Evolutionary conservation across 2,797 vertebrate species (phyloP), one percentile per base, ranked within the genome.

Genomic region (Pangasius djambal): DNA sequence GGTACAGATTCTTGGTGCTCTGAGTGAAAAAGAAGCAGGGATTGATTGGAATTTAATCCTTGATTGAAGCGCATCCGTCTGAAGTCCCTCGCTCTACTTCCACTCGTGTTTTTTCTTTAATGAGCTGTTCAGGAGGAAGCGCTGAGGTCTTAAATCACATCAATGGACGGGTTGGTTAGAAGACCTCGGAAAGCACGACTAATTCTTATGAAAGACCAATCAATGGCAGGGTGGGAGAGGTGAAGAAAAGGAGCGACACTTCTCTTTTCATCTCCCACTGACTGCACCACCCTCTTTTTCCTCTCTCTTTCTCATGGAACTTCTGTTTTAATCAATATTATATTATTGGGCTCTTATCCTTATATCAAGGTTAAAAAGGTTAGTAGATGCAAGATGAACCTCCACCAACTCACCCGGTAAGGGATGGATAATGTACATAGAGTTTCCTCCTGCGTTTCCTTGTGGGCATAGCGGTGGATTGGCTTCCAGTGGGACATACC

Each of bases 121-220:
- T 44, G 79, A 85, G 88, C 69, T 90, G 89, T 69, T 87, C 91
- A 91, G 87, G 75, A 92, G 88, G 93, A 91, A 87, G 89, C 91
- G 87, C 63, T 3, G 88, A 88, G 86, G 92, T 92, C 70, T 88
- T 89, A 89, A 89, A 91, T 88, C 92, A 92, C 93, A 91, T 90
- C 89, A 92, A 89, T 81, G 74, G 91, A 90, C 83, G 65, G 89
- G 86, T 92, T 94, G 92, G 91, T 94, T 93, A 92, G 91, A 91
- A 91, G 89, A 78, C 91, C 92, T 94, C 93, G 93, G 92, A 94
- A 94, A 94, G 94, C 92, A 89, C 20, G 79, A 79, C 94, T 94
- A 95, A 95, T 95, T 94, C 94, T 95, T 95, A 95, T 95, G 93
- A 94, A 95, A 95, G 94, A 90, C 91, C 87, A 92, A 96, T 95